Conservation (phyloP, 2,113 vertebrate species). For the Puffinus mauretanicus region DNA sequence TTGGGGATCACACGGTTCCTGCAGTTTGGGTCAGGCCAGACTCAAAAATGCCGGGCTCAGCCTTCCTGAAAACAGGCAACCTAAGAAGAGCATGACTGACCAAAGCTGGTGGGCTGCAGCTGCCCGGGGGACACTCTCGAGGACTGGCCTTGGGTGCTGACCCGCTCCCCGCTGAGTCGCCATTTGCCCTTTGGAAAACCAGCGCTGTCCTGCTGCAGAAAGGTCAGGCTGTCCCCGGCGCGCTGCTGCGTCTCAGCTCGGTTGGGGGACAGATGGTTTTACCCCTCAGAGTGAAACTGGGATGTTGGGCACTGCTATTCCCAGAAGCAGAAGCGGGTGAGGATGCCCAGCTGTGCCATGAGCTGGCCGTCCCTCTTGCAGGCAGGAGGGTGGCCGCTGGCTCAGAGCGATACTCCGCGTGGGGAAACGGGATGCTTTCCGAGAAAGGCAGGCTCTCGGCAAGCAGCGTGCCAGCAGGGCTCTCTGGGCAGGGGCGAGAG, state of each 20-base stretch:
- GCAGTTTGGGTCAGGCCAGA: neutral
- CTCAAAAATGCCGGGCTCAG: neutral
- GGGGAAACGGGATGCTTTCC: neutral
- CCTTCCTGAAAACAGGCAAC: neutral
- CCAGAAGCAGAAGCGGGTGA: neutral
- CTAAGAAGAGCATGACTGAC: neutral
- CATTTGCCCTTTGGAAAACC: neutral
- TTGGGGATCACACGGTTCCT: neutral
- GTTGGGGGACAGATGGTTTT: neutral
- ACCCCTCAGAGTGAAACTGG: neutral
- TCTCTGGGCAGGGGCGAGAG: neutral
- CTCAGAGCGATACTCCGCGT: neutral
- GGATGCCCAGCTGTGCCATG: neutral
- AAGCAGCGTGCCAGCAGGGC: neutral
- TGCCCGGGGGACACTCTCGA: neutral
- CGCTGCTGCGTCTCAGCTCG: fast-evolving
- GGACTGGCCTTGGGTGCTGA: neutral
- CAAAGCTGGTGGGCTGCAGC: neutral
- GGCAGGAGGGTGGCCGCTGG: neutral
- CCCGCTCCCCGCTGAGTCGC: neutral
- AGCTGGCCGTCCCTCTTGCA: neutral
- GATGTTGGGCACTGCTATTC: neutral
- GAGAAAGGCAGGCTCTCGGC: neutral
- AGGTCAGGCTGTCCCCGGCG: neutral
- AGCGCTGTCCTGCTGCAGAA: neutral